Base-by-base conservation (phyloP, 2,113 vertebrate genomes). In the Entelurus aequoreus region DNA sequence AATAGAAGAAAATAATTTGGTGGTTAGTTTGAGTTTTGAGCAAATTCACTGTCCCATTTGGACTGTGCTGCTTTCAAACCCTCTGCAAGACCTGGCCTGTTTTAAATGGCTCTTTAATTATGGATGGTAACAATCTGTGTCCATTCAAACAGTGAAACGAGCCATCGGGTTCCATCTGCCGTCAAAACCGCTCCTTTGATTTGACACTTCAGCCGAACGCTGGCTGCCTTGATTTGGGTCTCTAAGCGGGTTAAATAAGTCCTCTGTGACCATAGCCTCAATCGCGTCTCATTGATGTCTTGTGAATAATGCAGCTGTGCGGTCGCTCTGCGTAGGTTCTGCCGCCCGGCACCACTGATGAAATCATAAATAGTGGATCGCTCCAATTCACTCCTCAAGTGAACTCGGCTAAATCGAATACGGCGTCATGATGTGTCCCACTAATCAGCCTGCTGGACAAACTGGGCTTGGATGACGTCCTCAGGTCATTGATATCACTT, bases 121-220 rank as follows among this genome's bases (percentile, higher is more conserved):
- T 94, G 89, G 91, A 93, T 93, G 87, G 76, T 75, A 81, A 87
- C 82, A 86, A 87, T 92, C 90, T 90, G 88, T 83, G 88, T 88
- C 86, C 88, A 82, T 79, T 89, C 88, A 86, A 87, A 90, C 85
- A 80, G 87, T 82, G 82, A 89, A 90, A 81, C 79, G 86, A 90
- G 82, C 84, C 75, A 78, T 84, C 87, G 51, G 59, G 19, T 54
- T 78, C 89, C 91, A 91, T 92, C 92, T 93, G 93, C 87, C 84
- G 62, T 82, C 66, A 77, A 74, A 79, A 72, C 71, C 70, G 72
- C 63, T 73, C 68, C 75, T 90, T 81, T 75, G 84, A 88, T 89
- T 89, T 73, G 62, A 87, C 89, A 82, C 82, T 90, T 86, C 82
- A 77, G 68, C 66, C 55, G 74, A 82, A 86, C 82, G 79, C 80